Base-by-base conservation (phyloP, 2,888 invertebrate genomes). In the Hirtodrosophila alboralis region DNA sequence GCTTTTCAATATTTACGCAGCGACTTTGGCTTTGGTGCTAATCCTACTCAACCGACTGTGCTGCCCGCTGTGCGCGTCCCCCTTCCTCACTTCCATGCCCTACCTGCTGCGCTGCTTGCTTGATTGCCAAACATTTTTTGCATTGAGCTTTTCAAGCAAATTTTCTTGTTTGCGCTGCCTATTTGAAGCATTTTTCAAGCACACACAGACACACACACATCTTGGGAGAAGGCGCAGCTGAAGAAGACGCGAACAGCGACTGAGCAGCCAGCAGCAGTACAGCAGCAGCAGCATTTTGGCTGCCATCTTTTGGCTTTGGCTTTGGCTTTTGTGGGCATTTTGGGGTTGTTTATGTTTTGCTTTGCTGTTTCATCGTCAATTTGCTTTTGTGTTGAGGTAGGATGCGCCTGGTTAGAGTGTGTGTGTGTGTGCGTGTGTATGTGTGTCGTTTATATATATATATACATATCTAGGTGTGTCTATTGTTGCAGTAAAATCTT, bases 291-390 rank as follows among this genome's bases (percentile, higher is more conserved):
- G 53, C 59, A 34, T n/a, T n/a, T 41, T 60, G 43, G 31, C 37
- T 38, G 31, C 27, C 40, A 28, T 33, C 44, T 28, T 37, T 48
- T 37, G 31, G 10, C 18, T 52, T 36, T 36, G 14, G 33, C 34
- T 40, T 51, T 33, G 44, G 45, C 43, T 74, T 74, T 59, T 52
- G 60, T 62, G 60, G 65, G 30, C 61, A 59, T 75, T 78, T 69
- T 57, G 85, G 85, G 80, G 80, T 75, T 83, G 83, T 85, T 75
- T 81, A 73, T 84, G 70, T 83, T 75, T 80, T 78, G 75, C 64
- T 81, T 71, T 52, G 65, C 61, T 73, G 65, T 31, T 77, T 73
- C 75, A 41, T 9, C 8, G 23, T n/a, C 12, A 18, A 9, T 36
- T 26, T 31, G 51, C 58, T 52, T 59, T 73, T 51, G 53, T 83